These are phyloP conservation scores for Patella depressa DNA, from an alignment of 2,888 invertebrate genomes.

Conservation along the genomic window DNA sequence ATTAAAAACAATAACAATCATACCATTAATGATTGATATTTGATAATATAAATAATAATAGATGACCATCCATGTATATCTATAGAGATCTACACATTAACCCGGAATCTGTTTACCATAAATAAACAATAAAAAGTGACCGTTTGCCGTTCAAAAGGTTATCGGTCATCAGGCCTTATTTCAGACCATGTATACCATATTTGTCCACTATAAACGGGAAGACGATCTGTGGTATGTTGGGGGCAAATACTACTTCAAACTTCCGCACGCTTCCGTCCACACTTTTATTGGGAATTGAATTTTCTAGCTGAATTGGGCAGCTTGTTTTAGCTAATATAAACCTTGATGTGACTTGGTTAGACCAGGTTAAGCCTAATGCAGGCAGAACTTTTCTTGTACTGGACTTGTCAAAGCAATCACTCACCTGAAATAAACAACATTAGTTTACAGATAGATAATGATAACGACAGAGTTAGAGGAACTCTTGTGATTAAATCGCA, in stretches of 20 bases:
- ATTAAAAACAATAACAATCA: too few relatives aligned
- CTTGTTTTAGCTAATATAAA: constrained; percentile 72
- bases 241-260: constrained; percentile 76
- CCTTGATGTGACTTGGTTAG: constrained; percentile 77
- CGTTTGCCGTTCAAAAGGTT: too few relatives aligned
- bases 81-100: too few relatives aligned
- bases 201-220: constrained; percentile 74
- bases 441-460: not conserved
- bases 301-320: constrained; percentile 31
- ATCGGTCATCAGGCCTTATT: not conserved
- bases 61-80: too few relatives aligned
- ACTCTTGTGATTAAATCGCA: too few relatives aligned
- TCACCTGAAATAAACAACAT: constrained; percentile 46
- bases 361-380: constrained; percentile 79
- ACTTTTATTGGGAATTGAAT: constrained; percentile 37
- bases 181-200: constrained; percentile 69
- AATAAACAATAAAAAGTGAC: too few relatives aligned
- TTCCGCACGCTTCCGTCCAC: constrained; percentile 51
- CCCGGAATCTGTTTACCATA: too few relatives aligned
- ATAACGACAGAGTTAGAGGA: not conserved
- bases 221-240: constrained; percentile 74
- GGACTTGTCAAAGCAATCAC: constrained; percentile 49
- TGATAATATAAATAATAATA: too few relatives aligned
- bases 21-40: too few relatives aligned
- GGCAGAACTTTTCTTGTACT: constrained; percentile 68